Evolutionary conservation across 1,140 invertebrate genomes (phyloP), one percentile per base, ranked within the genome.

Genomic region (Bicyclus anynana): DNA sequence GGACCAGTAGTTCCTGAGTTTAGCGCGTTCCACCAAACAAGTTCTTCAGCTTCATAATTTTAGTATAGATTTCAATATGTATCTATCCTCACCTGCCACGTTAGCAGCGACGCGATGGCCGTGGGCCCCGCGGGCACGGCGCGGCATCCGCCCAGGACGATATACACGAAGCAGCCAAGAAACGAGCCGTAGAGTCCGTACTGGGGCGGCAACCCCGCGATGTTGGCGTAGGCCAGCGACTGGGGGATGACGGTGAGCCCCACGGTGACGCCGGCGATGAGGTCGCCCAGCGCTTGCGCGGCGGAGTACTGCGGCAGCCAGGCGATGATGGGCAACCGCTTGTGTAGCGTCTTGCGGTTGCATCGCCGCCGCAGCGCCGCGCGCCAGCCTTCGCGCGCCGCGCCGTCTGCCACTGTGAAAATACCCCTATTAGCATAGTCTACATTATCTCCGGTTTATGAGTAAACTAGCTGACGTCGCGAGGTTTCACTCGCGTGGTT

Each of bases 121-220:
- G 95, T 96, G 1, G 96, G 96, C 12, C 95, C 96, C 65, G 97
- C 92, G 1, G 96, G 96, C 27, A 98, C 94, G 76, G 97, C 96
- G 77, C 96, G 96, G 70, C 96, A 97, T 23, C 94, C 97, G 35
- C 97, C 97, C 59, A 99, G 90, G 38, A 98, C 89, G 59, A 96
- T 94, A 89, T 99, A 99, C 40, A 98, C 91, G 78, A 98, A 95
- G 77, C 94, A 94, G 23, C 97, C 96, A 71, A 98, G 85, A 85
- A 98, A 98, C 0, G 96, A 96, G 16, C 95, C 94, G 80, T 98
- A 98, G 0, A 98, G 89, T 44, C 97, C 97, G 83, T 96, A 94
- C 93, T 97, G 90, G 1, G 93, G 88, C 16, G 94, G 94, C 58
- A 97, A 82, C 20, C 94, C 94, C 7, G 95, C 96, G 48, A 97